phyloP scores from a whole-genome alignment of 1,140 invertebrate species.

The Limonius californicus region DNA sequence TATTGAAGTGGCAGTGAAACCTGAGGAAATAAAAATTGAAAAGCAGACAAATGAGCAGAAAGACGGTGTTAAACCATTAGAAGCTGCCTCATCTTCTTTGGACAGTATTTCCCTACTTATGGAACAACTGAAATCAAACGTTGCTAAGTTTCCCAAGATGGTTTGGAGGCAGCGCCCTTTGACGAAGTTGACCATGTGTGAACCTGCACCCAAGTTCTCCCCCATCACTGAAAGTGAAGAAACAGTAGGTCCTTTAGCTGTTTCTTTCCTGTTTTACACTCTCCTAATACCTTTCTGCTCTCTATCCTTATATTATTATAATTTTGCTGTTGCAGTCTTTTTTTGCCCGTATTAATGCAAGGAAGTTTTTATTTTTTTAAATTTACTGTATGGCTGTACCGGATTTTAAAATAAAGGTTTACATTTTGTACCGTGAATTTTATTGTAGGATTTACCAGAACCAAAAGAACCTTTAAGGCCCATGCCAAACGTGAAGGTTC shows the following conservation, averaged over 20 bases:
- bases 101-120: too few species aligned
- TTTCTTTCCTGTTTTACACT: neutral
- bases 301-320: conserved; percentile 6
- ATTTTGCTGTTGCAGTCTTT: conserved; percentile 16
- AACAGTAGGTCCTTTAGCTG: conserved; percentile 30
- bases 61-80: too few species aligned
- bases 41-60: too few species aligned
- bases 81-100: too few species aligned
- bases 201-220: conserved; percentile 22
- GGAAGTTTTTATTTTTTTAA: neutral
- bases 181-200: too few species aligned
- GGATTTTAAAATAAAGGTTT: too few species aligned
- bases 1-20: neutral
- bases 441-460: conserved; percentile 41
- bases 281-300: neutral
- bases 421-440: neutral
- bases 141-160: too few species aligned
- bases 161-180: too few species aligned
- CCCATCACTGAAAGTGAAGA: conserved; percentile 38
- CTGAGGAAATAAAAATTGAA: too few species aligned
- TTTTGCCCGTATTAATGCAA: conserved; percentile 30
- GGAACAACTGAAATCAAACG: too few species aligned
- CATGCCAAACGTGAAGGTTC: neutral
- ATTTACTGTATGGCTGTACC: too few species aligned
- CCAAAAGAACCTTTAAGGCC: conserved; percentile 23